Evolutionary conservation across 2,797 vertebrate species (phyloP).

Genomic region (Triplophysa yarkandensis): DNA sequence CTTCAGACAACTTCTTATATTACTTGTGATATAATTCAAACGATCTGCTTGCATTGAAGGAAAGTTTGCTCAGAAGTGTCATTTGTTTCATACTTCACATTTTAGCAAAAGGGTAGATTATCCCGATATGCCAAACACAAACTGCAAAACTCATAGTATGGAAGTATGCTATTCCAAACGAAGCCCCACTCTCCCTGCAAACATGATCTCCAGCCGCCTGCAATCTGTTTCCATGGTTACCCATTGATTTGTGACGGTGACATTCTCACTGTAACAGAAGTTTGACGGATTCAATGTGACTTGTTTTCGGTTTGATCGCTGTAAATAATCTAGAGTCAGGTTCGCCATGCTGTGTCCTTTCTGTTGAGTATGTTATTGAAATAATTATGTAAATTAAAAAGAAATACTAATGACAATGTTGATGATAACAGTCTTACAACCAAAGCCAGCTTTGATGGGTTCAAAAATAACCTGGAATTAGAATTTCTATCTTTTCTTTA

Average conservation of each 20-base stretch:
- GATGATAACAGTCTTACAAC: conserved; percentile 56
- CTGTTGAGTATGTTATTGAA: conserved; percentile 77
- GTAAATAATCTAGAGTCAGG: conserved; percentile 76
- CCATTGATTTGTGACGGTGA: conserved; percentile 58
- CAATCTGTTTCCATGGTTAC: conserved; percentile 55
- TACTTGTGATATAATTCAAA: not conserved
- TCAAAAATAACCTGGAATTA: conserved; percentile 61
- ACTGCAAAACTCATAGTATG: not conserved
- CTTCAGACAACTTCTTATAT: not conserved
- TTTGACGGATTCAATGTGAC: conserved; percentile 66
- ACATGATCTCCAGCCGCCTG: conserved; percentile 33
- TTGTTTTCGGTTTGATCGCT: conserved; percentile 73
- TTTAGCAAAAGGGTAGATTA: not conserved
- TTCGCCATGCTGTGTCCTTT: conserved; percentile 77
- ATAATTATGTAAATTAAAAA: conserved; percentile 74
- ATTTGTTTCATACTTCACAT: not conserved
- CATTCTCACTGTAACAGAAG: conserved; percentile 49
- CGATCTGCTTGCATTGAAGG: not conserved
- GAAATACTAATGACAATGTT: conserved; percentile 40
- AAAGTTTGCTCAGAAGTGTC: not conserved
- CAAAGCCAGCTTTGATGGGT: conserved; percentile 59
- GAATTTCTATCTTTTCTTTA: conserved; percentile 68
- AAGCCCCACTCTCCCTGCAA: conserved; percentile 16
- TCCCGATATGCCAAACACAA: not conserved
- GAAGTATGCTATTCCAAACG: conserved; percentile 5